Evolutionary conservation across 2,797 vertebrate species (phyloP).

Genomic region (Aselliscus stoliczkanus): DNA sequence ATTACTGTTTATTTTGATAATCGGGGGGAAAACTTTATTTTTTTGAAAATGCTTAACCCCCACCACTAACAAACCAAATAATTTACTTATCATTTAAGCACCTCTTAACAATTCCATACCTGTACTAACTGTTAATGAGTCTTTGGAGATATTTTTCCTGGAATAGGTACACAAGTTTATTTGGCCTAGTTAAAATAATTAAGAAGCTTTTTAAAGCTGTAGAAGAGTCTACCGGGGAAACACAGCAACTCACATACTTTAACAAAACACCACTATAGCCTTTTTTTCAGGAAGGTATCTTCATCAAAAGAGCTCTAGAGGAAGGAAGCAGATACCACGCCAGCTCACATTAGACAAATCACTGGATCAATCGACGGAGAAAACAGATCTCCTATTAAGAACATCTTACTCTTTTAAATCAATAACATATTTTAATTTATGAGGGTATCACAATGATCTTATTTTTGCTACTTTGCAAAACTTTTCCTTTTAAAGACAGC

Average conservation of each 20-base stretch:
- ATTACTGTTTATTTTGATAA: not conserved
- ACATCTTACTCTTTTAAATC: not conserved
- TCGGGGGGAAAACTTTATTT: not conserved
- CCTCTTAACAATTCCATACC: not conserved
- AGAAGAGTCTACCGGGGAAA: not conserved
- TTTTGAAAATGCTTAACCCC: not conserved
- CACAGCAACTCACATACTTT: not conserved
- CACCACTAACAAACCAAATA: not conserved
- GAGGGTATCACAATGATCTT: not conserved
- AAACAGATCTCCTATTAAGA: not conserved
- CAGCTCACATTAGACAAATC: not conserved
- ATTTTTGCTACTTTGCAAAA: not conserved
- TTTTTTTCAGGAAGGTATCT: not conserved
- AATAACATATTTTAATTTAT: not conserved
- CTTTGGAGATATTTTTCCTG: not conserved
- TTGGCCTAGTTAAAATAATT: not conserved
- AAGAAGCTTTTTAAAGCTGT: not conserved
- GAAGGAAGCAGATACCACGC: not conserved
- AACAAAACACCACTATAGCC: not conserved
- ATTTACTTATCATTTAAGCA: not conserved
- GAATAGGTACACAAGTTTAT: not conserved
- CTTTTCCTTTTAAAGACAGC: not conserved
- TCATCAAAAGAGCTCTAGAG: not conserved
- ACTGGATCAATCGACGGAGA: not conserved
- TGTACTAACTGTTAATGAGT: not conserved